Evolutionary conservation across 2,888 invertebrate species (phyloP), one percentile per base, ranked within the genome.

Genomic region (Teinopalpus imperialis): DNA sequence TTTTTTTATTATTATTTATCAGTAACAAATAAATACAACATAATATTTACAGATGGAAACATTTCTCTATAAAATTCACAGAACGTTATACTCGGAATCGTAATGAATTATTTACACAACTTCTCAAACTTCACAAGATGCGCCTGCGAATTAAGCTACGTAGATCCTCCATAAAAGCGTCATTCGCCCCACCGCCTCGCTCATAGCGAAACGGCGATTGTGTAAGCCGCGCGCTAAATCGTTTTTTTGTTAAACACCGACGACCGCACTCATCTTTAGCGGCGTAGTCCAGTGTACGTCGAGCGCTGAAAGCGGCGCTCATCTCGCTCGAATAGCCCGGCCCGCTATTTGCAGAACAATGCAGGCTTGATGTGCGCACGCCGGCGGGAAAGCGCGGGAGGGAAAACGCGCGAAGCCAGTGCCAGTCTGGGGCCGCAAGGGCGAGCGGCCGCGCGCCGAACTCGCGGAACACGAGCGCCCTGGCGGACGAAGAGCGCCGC

Each of bases 311-410:
- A 70, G 64, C 59, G 52, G 63, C 54, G 57, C 49, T 68, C 59
- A 61, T 67, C 64, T 63, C 71, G 62, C 62, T 70, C 69, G 81
- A 79, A 75, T 69, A 79, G 76, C 72, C 80, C 54, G 53, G 61
- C 59, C 55, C 68, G 80, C 85, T 83, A 85, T 87, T 85, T 82
- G 82, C 80, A 77, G 87, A 85, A 83, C 82, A 86, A 81, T 81
- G 76, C 79, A 83, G 82, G 82, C 75, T 85, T 81, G 80, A 78
- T 79, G 79, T 85, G 87, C 87, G 87, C 87, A 82, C 83, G 83
- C 80, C 78, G 66, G 53, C 51, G 54, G 66, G 59, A 63, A 63
- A 59, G 57, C 61, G 74, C 69, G 66, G 69, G 69, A 68, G 82
- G 87, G 86, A 83, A 87, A 86, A 74, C 80, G 81, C 72, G 79